Evolutionary conservation across 2,797 vertebrate genomes (phyloP).

Genomic region (Cyclura pinguis): DNA sequence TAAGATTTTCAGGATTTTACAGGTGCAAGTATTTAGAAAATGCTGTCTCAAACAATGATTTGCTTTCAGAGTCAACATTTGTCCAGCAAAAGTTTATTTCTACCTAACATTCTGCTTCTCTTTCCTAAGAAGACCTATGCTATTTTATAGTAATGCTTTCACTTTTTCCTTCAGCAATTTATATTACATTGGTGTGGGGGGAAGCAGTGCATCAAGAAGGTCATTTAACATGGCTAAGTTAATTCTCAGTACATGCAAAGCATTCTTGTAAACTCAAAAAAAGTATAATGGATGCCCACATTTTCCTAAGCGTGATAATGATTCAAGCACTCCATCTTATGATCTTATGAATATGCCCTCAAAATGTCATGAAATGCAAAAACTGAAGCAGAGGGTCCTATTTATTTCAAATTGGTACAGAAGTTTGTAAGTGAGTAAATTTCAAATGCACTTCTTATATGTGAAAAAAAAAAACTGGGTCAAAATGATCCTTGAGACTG

Average conservation of each 20-base stretch:
- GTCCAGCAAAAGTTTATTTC: neutral
- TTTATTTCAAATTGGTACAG: neutral
- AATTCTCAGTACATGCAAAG: neutral
- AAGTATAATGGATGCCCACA: neutral
- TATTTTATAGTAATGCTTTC: neutral
- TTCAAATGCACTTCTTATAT: conserved; percentile 20
- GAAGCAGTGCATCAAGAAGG: neutral
- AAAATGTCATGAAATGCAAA: neutral
- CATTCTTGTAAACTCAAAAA: neutral
- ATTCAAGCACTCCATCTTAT: neutral
- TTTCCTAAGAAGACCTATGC: neutral
- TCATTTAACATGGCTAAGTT: neutral
- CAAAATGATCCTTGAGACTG: conserved; percentile 51
- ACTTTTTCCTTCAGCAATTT: neutral
- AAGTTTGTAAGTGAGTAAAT: neutral
- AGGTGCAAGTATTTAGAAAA: neutral
- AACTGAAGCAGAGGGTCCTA: neutral
- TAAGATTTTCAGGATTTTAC: neutral
- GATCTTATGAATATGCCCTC: neutral
- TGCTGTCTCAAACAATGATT: neutral
- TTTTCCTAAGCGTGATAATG: neutral
- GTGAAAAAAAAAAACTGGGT: conserved; percentile 17
- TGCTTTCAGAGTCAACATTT: neutral
- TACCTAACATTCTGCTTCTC: neutral
- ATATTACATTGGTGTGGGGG: neutral